Evolutionary conservation across 2,113 vertebrate genomes (phyloP), one percentile per base, ranked within the genome.

Genomic region (Cryptomyrus ogoouensis): DNA sequence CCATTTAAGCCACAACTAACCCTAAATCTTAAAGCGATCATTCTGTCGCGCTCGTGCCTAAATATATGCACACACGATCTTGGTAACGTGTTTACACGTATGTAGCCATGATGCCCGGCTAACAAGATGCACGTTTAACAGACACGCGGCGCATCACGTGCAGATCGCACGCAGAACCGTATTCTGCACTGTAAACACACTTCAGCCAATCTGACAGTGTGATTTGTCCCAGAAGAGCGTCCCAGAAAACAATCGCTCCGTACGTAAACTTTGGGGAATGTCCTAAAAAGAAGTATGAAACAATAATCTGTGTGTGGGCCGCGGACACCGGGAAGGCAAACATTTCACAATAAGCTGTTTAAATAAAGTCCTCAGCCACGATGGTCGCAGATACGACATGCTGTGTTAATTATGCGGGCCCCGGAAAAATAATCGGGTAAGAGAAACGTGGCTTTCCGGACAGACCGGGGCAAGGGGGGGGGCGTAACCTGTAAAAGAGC

Each of bases 291-390:
- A 97, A 97, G 97, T 97, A 98, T 97, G 97, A 97, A 98, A 97
- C 97, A 96, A 96, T 96, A 97, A 97, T 98, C 97, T 96, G 97
- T 98, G 98, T 98, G 98, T 99, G 98, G 98, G 97, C 98, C 94
- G 94, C 96, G 95, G 97, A 96, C 97, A 96, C 96, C 96, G 97
- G 96, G 97, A 98, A 98, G 97, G 97, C 97, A 98, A 99, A 98
- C 98, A 98, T 98, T 98, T 98, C 97, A 98, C 97, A 98, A 98
- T 98, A 98, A 98, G 97, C 98, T 97, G 97, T 98, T 98, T 98
- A 97, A 98, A 98, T 97, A 97, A 97, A 98, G 98, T 96, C 97
- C 97, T 95, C 96, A 97, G 97, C 97, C 97, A 95, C 95, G 97
- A 98, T 97, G 95, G 92, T 96, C 95, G 95, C 94, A 98, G 98